phyloP scores from a whole-genome alignment of 2,888 invertebrate species.

The Campoplex capitator region DNA sequence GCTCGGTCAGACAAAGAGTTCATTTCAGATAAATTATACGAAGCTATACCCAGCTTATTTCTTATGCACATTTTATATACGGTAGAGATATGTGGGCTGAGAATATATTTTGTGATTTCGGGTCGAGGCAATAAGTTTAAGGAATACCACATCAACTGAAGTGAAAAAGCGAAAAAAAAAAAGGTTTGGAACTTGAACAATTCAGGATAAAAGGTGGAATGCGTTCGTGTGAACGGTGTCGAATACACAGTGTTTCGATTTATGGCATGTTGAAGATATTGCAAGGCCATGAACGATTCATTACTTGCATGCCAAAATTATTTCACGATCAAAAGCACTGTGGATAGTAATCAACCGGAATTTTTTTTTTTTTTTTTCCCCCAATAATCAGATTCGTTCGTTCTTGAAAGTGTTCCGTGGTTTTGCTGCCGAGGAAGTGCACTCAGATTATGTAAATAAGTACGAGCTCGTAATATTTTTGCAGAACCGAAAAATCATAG shows the following conservation, averaged over 20 bases:
- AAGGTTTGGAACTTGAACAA: neutral
- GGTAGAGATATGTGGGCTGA: conserved; percentile 21
- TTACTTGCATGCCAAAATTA: neutral
- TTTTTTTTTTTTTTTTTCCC: neutral
- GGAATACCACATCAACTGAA: neutral
- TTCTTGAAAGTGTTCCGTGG: neutral
- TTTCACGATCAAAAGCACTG: neutral
- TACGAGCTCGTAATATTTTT: neutral
- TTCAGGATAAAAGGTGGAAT: neutral
- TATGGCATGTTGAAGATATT: neutral
- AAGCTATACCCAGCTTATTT: neutral
- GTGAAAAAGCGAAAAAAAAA: neutral
- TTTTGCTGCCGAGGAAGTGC: no score
- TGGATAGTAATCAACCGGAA: neutral
- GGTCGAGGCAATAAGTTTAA: conserved; percentile 13
- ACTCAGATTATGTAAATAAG: neutral
- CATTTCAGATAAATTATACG: conserved; percentile 47
- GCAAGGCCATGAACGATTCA: neutral
- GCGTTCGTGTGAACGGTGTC: neutral
- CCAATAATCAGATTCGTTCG: neutral
- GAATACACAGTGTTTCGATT: neutral
- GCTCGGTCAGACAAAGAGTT: conserved; percentile 55
- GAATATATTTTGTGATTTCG: conserved; percentile 14
- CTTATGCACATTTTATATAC: conserved; percentile 9
- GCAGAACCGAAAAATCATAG: neutral